phyloP scores from a whole-genome alignment of 2,113 vertebrate species.

The Nycticryphes semicollaris region DNA sequence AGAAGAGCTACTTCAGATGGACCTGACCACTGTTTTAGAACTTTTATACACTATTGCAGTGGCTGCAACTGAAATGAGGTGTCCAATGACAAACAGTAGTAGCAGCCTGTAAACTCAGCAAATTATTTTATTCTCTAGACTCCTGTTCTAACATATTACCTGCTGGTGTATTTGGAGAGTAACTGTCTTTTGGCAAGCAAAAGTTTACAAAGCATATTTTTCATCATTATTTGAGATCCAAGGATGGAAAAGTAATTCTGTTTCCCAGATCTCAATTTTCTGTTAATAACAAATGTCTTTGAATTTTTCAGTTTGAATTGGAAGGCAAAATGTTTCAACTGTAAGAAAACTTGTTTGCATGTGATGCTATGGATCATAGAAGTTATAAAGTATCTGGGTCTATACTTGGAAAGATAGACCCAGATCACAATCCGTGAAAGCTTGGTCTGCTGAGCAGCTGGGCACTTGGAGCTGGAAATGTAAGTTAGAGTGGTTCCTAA shows the following conservation, averaged over 20 bases:
- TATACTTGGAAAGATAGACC: neutral
- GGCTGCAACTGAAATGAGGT: conserved; percentile 4
- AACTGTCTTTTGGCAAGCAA: neutral
- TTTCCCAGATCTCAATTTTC: neutral
- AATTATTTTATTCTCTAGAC: neutral
- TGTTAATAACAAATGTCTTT: neutral
- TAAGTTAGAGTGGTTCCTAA: neutral
- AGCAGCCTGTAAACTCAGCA: neutral
- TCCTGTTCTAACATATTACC: neutral
- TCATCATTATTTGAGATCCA: neutral
- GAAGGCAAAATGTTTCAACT: neutral
- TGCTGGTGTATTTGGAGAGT: neutral
- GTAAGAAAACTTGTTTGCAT: neutral
- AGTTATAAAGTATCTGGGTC: neutral
- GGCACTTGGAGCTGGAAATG: neutral
- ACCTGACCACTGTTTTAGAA: neutral
- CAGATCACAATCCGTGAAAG: neutral
- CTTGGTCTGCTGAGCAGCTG: neutral
- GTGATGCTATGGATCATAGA: neutral
- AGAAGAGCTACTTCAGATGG: neutral
- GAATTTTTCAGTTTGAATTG: neutral
- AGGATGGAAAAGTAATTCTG: neutral
- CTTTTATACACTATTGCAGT: neutral
- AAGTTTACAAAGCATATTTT: neutral
- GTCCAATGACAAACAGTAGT: neutral